Evolutionary conservation across 37 sponge, comb jelly and placozoan genomes (phyloP).

Genomic region (Chondrosia reniformis): DNA sequence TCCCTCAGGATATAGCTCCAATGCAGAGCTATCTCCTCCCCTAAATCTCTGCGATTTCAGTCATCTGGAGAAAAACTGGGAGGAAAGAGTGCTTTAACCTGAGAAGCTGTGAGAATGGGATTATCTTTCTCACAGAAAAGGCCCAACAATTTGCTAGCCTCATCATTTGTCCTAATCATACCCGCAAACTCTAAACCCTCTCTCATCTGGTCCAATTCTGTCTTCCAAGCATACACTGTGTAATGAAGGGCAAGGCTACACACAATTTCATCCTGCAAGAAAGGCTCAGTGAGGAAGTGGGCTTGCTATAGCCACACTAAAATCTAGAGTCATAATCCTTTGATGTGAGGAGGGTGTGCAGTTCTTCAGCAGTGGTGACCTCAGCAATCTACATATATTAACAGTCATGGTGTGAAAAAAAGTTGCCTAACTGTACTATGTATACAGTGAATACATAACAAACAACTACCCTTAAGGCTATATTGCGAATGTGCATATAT

Average conservation of each 20-base stretch:
- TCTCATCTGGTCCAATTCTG: background rate
- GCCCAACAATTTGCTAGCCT: background rate
- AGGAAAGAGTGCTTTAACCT: background rate
- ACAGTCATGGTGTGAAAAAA: no score
- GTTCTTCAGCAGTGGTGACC: no score
- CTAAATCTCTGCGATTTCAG: conserved; percentile 7
- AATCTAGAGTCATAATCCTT: no score
- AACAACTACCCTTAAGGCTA: no score
- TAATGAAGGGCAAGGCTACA: background rate
- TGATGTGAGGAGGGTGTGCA: no score
- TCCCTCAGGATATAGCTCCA: conserved; percentile 11
- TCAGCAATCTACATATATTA: no score
- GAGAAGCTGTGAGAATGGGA: conserved; percentile 1
- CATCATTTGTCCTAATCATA: background rate
- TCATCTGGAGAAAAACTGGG: background rate
- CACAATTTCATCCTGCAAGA: background rate
- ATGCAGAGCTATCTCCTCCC: background rate
- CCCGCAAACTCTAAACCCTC: background rate
- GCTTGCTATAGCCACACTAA: no score
- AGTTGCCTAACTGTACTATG: no score
- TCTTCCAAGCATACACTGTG: background rate
- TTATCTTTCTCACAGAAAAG: background rate
- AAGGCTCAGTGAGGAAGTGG: no score
- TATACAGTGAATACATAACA: no score
- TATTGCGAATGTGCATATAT: no score